Evolutionary conservation across 2,888 invertebrate genomes (phyloP), one percentile per base, ranked within the genome.

Genomic region (Melieria crassipennis): DNA sequence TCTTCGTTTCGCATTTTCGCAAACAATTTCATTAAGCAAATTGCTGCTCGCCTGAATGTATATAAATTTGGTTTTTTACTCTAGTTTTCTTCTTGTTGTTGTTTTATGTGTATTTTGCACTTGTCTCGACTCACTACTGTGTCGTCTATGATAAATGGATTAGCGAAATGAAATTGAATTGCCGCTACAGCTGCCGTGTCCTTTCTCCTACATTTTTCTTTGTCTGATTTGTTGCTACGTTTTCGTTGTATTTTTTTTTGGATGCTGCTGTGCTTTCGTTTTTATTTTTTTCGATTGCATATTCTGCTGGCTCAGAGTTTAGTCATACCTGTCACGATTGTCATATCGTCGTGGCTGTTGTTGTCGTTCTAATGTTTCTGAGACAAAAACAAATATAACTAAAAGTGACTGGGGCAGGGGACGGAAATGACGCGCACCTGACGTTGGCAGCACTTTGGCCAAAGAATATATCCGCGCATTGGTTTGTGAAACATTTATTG

Each of bases 21-120:
- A 48, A 72, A 69, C 72, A 69, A 70, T 73, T 73, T 73, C 70
- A 73, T 73, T 73, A 73, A 63, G 58, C 46, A 73, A 73, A 73
- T 73, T 66, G 73, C 58, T 56, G 11, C 52, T 47, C n/a, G 30
- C 30, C 30, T 30, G 30, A 30, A 30, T 30, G 3, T 30, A 30
- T 30, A 30, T 30, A 30, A 30, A 30, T 30, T 3, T 30, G 30
- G 2, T 30, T 30, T 30, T 30, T 30, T 30, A 30, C 30, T 30
- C 30, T 30, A 30, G 30, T 30, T 30, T 30, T 30, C 30, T 30
- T 30, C 30, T 30, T 30, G 30, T 30, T 30, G 30, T 30, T 30
- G 30, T 30, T 30, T 30, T 30, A 30, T 30, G 30, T 30, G 2
- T 30, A 30, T 30, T 30, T 30, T 30, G 30, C 30, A 30, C 30